Evolutionary conservation across 2,113 vertebrate species (phyloP).

Genomic region (Cottus gobio): DNA sequence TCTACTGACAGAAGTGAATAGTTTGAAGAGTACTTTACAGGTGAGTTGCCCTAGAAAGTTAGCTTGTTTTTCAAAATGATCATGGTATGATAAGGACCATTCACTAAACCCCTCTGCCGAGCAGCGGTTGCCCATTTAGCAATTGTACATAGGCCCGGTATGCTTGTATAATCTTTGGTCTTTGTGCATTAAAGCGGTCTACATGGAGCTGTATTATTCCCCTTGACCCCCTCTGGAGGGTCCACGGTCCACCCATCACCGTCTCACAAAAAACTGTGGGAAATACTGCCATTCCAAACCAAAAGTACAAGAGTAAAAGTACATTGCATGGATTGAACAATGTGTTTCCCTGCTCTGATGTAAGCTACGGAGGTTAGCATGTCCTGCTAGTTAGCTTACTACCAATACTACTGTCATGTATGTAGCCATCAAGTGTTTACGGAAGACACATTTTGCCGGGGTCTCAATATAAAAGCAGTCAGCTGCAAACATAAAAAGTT

Average conservation of each 20-base stretch:
- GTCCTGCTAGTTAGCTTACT: neutral
- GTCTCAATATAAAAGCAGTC: neutral
- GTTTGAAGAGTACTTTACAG: slow-evolving; percentile 76
- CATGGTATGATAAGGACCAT: neutral
- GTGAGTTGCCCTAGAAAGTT: slow-evolving; percentile 55
- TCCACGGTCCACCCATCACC: too few relatives aligned
- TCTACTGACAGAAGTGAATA: slow-evolving; percentile 78
- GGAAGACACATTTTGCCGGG: neutral
- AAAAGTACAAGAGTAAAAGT: neutral
- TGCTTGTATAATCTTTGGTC: neutral
- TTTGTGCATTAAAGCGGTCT: neutral
- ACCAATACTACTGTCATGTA: neutral
- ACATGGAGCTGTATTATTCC: neutral
- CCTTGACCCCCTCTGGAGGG: too few relatives aligned
- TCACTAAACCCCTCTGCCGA: neutral
- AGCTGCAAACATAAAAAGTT: neutral
- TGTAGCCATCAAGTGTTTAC: neutral
- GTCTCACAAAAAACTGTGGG: too few relatives aligned
- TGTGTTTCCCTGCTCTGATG: neutral
- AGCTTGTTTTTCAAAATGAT: neutral
- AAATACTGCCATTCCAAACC: neutral
- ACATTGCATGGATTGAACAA: neutral
- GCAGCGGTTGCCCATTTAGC: neutral
- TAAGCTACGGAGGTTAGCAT: neutral
- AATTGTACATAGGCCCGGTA: neutral